These are phyloP conservation scores for Selenia dentaria DNA, from an alignment of 2,888 invertebrate species.

Conservation along the genomic window DNA sequence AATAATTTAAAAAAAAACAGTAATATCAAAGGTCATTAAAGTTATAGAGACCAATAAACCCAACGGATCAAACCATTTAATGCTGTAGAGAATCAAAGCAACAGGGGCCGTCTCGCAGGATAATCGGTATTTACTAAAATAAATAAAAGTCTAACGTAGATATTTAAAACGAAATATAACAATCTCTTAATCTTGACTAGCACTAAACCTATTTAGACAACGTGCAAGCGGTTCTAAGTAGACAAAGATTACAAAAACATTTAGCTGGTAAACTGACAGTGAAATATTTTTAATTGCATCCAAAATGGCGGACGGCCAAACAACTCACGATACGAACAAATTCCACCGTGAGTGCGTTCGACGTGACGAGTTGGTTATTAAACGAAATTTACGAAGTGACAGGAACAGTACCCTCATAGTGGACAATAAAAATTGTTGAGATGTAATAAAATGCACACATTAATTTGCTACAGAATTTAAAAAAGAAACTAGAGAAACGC, in stretches of 20 bases:
- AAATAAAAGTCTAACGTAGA: too few relatives aligned
- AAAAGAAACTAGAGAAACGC: slow-evolving; percentile 41
- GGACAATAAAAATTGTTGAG: slow-evolving; percentile 19
- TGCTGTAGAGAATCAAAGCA: slow-evolving; percentile 12
- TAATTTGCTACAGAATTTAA: slow-evolving; percentile 39
- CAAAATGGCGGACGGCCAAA: slow-evolving; percentile 46
- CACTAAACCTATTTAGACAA: too few relatives aligned
- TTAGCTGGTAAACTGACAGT: slow-evolving; percentile 29
- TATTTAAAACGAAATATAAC: too few relatives aligned
- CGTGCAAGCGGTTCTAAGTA: too few relatives aligned
- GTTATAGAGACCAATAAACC: background rate
- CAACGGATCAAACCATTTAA: slow-evolving; percentile 3
- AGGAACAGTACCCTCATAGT: slow-evolving; percentile 21
- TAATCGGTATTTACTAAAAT: too few relatives aligned
- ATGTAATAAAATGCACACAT: slow-evolving; percentile 25
- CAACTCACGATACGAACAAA: slow-evolving; percentile 37
- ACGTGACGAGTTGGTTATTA: slow-evolving; percentile 39
- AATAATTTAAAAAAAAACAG: background rate
- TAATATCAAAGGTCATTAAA: background rate
- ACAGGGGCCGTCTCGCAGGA: too few relatives aligned
- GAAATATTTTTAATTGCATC: slow-evolving; percentile 46
- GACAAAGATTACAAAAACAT: slow-evolving; percentile 27
- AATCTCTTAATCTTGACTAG: too few relatives aligned
- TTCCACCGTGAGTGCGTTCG: slow-evolving; percentile 43
- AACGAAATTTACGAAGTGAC: slow-evolving; percentile 44